These are phyloP conservation scores for Petrolisthes manimaculis DNA, from an alignment of 2,888 invertebrate species.

Conservation along the genomic window DNA sequence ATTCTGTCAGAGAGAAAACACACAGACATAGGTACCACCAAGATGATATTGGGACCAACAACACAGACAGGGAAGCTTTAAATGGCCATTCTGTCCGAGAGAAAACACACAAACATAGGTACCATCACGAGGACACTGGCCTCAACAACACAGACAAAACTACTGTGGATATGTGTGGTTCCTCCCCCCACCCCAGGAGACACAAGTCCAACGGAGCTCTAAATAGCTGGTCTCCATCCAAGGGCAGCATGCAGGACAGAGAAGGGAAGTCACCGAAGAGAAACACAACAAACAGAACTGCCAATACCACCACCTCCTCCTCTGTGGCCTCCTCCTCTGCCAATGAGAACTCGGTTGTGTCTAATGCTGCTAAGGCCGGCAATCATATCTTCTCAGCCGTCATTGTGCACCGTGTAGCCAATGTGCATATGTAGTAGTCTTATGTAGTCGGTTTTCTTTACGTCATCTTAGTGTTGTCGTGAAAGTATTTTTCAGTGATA, in stretches of 20 bases:
- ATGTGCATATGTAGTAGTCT: conserved; percentile 42
- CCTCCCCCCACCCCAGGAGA: conserved; percentile 13
- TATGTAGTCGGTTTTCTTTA: background rate
- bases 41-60: no score
- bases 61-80: no score
- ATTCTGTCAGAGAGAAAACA: no score
- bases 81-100: no score
- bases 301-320: no score
- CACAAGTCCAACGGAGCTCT: conserved; percentile 42
- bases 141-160: background rate
- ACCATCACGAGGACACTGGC: no score
- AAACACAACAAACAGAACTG: background rate
- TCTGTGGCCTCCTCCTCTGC: background rate
- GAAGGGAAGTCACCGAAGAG: conserved; percentile 33
- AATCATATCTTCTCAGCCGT: conserved; percentile 54
- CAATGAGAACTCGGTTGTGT: conserved; percentile 16
- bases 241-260: conserved; percentile 11
- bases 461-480: background rate
- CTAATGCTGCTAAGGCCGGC: conserved; percentile 38
- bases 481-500: conserved; percentile 26
- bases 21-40: no score
- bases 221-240: conserved; percentile 14
- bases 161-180: background rate
- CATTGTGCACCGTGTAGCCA: conserved; percentile 52
- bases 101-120: no score